A percentile compares a stretch with the other conserved stretches of the same genome.
phyloP scores from a whole-genome alignment of 2,797 vertebrate species.

The Rhinichthys osculus region DNA sequence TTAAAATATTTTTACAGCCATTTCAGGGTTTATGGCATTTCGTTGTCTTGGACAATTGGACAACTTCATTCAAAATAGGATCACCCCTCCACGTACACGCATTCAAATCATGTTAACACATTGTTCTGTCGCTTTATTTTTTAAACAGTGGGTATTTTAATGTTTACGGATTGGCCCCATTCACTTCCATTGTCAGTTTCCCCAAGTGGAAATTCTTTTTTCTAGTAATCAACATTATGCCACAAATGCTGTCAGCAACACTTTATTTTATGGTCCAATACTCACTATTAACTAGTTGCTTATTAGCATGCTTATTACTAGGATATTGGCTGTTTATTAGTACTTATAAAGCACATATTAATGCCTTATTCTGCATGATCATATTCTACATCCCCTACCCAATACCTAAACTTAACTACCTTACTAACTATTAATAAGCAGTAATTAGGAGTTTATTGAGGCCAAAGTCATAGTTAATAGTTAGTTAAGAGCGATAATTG shows the following conservation, averaged over 20 bases:
- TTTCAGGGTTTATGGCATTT: neutral
- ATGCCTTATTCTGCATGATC: too few relatives aligned
- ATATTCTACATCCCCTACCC: too few relatives aligned
- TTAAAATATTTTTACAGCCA: neutral
- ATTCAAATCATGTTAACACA: neutral
- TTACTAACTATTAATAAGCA: too few relatives aligned
- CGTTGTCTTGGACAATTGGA: neutral
- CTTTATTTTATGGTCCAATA: too few relatives aligned
- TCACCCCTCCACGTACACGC: neutral
- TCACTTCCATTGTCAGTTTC: neutral
- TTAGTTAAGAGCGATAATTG: too few relatives aligned
- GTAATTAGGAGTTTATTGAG: too few relatives aligned
- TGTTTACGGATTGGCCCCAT: neutral
- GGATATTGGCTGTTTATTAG: too few relatives aligned
- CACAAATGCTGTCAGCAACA: neutral
- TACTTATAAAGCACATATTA: too few relatives aligned
- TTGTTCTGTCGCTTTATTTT: neutral
- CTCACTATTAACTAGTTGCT: neutral
- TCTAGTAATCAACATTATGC: neutral
- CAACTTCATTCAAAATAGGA: neutral
- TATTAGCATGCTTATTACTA: too few relatives aligned
- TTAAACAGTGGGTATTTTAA: neutral
- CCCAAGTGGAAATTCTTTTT: neutral
- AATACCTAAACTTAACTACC: too few relatives aligned
- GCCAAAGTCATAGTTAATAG: too few relatives aligned